These are phyloP conservation scores for Cydia strobilella DNA, from an alignment of 1,140 invertebrate genomes.

Conservation along the genomic window DNA sequence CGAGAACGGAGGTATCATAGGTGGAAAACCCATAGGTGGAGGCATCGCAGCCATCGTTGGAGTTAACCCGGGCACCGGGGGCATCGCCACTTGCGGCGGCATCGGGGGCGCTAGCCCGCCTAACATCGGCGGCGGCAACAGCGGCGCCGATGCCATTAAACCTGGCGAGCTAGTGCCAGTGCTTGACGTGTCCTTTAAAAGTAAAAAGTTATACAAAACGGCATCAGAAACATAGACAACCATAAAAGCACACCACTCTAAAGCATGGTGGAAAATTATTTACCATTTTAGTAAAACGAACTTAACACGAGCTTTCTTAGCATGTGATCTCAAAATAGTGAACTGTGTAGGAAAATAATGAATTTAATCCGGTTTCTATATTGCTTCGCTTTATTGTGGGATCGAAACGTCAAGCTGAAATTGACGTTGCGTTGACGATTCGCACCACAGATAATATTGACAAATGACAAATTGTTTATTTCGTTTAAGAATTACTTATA, in stretches of 20 bases:
- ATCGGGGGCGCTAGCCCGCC: slow-evolving; percentile 48
- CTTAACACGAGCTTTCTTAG: background rate
- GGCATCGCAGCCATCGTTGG: slow-evolving; percentile 75
- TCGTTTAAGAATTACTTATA: too few species aligned
- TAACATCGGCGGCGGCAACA: slow-evolving; percentile 53
- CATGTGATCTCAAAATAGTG: background rate
- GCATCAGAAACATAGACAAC: background rate
- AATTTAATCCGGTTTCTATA: background rate
- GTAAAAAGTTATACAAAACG: slow-evolving; percentile 36
- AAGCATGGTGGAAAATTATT: background rate
- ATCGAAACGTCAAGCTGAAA: background rate
- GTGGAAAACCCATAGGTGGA: slow-evolving; percentile 83
- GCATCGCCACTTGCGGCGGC: slow-evolving; percentile 60
- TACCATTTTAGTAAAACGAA: slow-evolving; percentile 2
- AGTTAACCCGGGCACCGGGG: slow-evolving; percentile 64
- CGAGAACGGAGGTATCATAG: slow-evolving; percentile 87
- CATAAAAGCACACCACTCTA: background rate
- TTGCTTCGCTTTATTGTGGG: background rate
- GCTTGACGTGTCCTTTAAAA: slow-evolving; percentile 57
- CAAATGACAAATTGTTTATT: too few species aligned
- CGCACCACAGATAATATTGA: slow-evolving; percentile 9
- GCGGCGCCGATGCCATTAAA: slow-evolving; percentile 55
- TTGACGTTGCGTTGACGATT: background rate
- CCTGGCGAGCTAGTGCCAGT: slow-evolving; percentile 64
- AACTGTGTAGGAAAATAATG: background rate